Evolutionary conservation across 2,113 vertebrate genomes (phyloP).

Genomic region (Rostratula benghalensis): DNA sequence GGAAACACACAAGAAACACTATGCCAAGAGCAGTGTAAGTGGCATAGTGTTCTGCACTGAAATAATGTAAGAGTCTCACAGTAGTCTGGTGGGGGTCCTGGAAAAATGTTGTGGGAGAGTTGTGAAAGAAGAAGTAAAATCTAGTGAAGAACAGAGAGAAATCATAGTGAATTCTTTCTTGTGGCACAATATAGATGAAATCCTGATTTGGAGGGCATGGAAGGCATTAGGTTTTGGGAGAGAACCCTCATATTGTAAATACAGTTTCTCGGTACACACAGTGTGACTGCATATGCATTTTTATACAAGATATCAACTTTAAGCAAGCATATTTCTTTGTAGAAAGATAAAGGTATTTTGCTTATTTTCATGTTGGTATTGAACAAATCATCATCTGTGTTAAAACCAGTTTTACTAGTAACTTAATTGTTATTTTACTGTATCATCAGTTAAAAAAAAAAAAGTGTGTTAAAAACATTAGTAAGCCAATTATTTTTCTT

Average conservation of each 20-base stretch:
- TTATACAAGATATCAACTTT: constrained; percentile 10
- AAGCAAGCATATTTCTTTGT: constrained; percentile 47
- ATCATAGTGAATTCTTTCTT: neutral
- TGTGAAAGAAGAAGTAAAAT: neutral
- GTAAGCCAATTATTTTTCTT: constrained; percentile 52
- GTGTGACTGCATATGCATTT: neutral
- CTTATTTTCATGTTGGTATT: constrained; percentile 33
- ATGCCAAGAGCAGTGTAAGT: neutral
- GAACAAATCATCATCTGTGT: constrained; percentile 30
- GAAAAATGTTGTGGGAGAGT: neutral
- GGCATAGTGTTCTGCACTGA: neutral
- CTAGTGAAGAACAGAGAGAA: neutral
- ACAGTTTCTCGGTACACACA: neutral
- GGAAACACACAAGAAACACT: neutral
- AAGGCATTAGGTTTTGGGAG: neutral
- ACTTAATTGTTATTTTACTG: neutral
- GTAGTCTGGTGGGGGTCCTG: neutral
- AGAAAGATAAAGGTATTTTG: constrained; percentile 12
- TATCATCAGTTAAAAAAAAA: constrained; percentile 37
- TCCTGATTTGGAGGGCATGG: rapidly evolving
- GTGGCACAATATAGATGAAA: neutral
- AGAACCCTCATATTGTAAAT: neutral
- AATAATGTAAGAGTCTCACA: neutral
- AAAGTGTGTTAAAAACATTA: constrained; percentile 44
- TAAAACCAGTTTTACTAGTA: constrained; percentile 53